Evolutionary conservation across 2,113 vertebrate species (phyloP), one percentile per base, ranked within the genome.

Genomic region (Martes martes): DNA sequence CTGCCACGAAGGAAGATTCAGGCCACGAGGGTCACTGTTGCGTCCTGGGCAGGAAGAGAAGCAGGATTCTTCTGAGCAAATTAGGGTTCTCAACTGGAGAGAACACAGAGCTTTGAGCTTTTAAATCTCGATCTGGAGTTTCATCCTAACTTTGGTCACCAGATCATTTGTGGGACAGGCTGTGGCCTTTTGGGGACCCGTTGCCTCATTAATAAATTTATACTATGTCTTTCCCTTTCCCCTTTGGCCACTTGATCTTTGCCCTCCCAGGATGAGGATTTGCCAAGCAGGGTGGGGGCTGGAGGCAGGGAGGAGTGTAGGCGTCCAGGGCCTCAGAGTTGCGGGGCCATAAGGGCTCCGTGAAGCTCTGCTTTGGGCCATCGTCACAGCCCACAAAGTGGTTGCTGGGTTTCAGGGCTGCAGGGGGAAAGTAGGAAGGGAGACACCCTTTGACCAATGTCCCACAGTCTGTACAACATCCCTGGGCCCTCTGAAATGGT

Each of bases 211-310:
- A 33, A 93, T 19, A 63, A 9, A 28, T 19, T 4, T 73, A 33
- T 18, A 45, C 9, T 4, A 8, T 73, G 10, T 63, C 33, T 39
- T 69, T 76, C 31, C 23, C 24, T 71, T 92, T 47, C 65, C 26
- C 45, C 21, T 85, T 93, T 90, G 86, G 33, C 69, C 89, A 47
- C 28, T 14, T 67, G 57, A 81, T 63, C 73, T 86, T 84, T 79
- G 47, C 61, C 45, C 52, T 93, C 63, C 24, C 33, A 9, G 63
- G 69, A 74, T 55, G 31, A 80, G 18, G 50, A 19, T 47, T 74
- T 84, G 63, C 78, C 3, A 31, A 85, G 59, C 7, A 4, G 93
- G 50, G 59, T 0, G 0, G 82, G 82, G 42, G 42, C 28, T 55
- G 52, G 59, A 63, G 74, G 24, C 18, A 18, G 79, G 73, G 47